Base-by-base conservation (phyloP, 2,888 invertebrate genomes). In the Caenorhabditis angaria region DNA sequence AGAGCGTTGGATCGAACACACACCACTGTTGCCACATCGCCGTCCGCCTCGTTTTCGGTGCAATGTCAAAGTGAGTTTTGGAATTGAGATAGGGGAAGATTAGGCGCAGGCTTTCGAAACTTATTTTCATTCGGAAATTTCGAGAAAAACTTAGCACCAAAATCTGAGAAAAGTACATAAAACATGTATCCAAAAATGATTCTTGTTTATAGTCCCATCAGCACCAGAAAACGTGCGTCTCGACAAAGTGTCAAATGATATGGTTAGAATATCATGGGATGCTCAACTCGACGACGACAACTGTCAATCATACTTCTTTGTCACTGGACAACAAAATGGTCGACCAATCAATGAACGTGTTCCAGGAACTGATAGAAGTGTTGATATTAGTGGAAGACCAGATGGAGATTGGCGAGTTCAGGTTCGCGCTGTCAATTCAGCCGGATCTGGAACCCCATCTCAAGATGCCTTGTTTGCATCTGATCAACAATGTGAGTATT, bases 361-460 rank as follows among this genome's bases (percentile, higher is more conserved):
- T 24, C 70, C 72, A 56, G 79, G 79, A 35, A 72, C 73, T 53
- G 75, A 75, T 69, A 74, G 82, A 29, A 76, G 77, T 47, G 74
- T 82, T 50, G 77, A 81, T 54, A 75, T 77, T 27, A 14, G 29
- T 18, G 80, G 75, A 62, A 29, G 67, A 8, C 70, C 77, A 20
- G 67, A 75, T 56, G 79, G 79, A 35, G 77, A 76, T 56, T 75
- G 75, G 76, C 67, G 70, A 61, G 77, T 80, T 55, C 47, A 78
- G 69, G 76, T 81, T 10, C 70, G 80, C 50, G 82, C 83, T 20
- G 78, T 78, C 24, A 86, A 85, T 65, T 60, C 73, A 20, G 78
- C 82, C 28, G 86, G 86, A 48, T 74, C 78, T n/a, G 86, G 86
- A 29, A 82, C 86, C 1, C 79, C 82, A 41, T 83, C 86, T 14